A percentile compares a stretch with the other conserved stretches of the same genome.
These are phyloP conservation scores for Sardinella longiceps DNA, from an alignment of 2,797 vertebrate genomes.

Conservation along the genomic window DNA sequence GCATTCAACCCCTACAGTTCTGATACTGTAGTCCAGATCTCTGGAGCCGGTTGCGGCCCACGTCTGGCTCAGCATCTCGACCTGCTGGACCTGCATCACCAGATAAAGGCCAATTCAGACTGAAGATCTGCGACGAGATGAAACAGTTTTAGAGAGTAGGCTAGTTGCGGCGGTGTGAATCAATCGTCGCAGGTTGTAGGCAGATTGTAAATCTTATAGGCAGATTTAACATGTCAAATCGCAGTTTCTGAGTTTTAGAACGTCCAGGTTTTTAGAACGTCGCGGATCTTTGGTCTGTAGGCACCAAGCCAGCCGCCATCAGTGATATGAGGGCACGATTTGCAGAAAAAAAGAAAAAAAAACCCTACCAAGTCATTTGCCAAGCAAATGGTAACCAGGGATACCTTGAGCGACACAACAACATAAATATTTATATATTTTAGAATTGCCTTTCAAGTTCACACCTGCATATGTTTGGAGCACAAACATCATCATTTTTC, in stretches of 20 bases:
- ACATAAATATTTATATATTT: conserved; percentile 41
- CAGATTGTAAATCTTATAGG: too few relatives aligned
- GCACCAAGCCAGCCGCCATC: not conserved
- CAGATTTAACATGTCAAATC: too few relatives aligned
- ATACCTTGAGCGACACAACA: not conserved
- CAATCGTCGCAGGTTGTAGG: too few relatives aligned
- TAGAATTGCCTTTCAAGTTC: conserved; percentile 45
- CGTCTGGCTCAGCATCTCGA: not conserved
- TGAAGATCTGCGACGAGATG: too few relatives aligned
- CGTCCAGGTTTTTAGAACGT: too few relatives aligned
- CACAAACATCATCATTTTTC: conserved; percentile 40
- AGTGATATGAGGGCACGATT: not conserved
- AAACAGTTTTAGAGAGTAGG: too few relatives aligned
- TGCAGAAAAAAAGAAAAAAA: not conserved
- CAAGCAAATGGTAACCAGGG: conserved; percentile 13
- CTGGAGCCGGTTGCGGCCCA: not conserved
- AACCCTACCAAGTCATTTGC: not conserved
- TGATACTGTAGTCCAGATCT: not conserved
- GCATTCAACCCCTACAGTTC: not conserved
- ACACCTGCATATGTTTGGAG: conserved; percentile 41
- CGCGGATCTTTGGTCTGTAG: too few relatives aligned
- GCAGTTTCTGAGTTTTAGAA: too few relatives aligned
- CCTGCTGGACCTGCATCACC: not conserved
- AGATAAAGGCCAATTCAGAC: not conserved
- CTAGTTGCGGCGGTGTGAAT: too few relatives aligned